Conservation (phyloP, 2,113 vertebrate species). For the Aleadryas rufinucha region DNA sequence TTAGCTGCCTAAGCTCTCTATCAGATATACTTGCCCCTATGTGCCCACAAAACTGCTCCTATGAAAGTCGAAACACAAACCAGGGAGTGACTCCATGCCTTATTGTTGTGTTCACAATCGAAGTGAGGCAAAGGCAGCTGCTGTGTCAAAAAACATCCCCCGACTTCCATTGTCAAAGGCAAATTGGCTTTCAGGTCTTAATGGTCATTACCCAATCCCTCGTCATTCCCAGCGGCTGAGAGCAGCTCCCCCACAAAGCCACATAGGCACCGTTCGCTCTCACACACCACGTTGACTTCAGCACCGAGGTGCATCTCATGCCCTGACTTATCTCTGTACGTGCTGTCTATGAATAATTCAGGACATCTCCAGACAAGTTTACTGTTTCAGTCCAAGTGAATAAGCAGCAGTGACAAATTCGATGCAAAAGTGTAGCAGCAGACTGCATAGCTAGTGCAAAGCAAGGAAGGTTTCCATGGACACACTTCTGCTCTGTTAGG, state of each 20-base stretch:
- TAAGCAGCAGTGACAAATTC: slow-evolving; percentile 55
- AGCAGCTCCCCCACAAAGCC: background rate
- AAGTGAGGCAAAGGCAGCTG: background rate
- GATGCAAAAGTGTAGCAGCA: slow-evolving; percentile 42
- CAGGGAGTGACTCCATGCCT: background rate
- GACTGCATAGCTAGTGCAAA: slow-evolving; percentile 29
- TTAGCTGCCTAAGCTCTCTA: background rate
- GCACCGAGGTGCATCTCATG: slow-evolving; percentile 42
- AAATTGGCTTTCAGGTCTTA: background rate
- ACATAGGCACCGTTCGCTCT: background rate
- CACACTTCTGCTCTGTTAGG: slow-evolving; percentile 41
- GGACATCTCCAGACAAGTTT: slow-evolving; percentile 70
- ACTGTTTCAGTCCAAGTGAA: slow-evolving; percentile 68
- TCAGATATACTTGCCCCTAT: background rate
- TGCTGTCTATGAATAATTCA: slow-evolving; percentile 61
- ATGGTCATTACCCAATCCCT: background rate
- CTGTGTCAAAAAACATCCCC: background rate
- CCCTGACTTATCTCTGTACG: slow-evolving; percentile 59
- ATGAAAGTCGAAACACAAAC: background rate
- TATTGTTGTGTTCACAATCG: background rate
- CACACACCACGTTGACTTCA: slow-evolving; percentile 10
- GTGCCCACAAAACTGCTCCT: background rate
- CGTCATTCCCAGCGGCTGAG: background rate
- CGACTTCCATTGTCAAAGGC: background rate
- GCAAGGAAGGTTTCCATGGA: slow-evolving; percentile 59